phyloP scores from a whole-genome alignment of 2,888 invertebrate genomes.

The Xestoiulus laeticollis region DNA sequence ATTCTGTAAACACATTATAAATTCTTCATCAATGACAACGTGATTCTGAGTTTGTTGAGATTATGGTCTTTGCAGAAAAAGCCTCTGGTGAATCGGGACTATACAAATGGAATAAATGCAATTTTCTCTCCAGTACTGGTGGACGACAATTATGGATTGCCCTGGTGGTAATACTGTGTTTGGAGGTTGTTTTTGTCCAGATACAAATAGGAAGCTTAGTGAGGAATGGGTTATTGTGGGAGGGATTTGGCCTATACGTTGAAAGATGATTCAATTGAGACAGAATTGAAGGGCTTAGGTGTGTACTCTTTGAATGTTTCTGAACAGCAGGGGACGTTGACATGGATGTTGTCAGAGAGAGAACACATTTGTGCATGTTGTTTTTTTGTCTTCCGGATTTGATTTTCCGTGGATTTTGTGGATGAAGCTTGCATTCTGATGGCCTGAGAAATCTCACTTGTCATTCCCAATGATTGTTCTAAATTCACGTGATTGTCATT shows the following conservation, averaged over 20 bases:
- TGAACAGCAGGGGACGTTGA: not conserved
- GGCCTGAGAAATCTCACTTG: not conserved
- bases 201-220: not conserved
- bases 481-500: not conserved
- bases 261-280: not conserved
- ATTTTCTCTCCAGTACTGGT: not conserved
- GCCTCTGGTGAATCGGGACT: too few species aligned
- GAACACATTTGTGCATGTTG: not conserved
- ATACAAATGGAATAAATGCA: too few species aligned
- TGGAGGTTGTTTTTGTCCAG: not conserved
- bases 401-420: not conserved
- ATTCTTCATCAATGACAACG: too few species aligned
- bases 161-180: not conserved
- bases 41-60: too few species aligned
- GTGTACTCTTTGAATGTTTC: not conserved
- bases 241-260: not conserved
- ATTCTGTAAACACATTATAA: too few species aligned
- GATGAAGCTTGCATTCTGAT: not conserved
- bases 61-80: too few species aligned
- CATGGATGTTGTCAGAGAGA: not conserved
- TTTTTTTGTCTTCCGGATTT: not conserved
- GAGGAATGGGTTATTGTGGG: not conserved
- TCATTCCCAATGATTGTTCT: not conserved
- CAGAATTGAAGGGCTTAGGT: not conserved
- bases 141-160: not conserved